Base-by-base conservation (phyloP, 2,888 invertebrate species). In the Cosmia trapezina region DNA sequence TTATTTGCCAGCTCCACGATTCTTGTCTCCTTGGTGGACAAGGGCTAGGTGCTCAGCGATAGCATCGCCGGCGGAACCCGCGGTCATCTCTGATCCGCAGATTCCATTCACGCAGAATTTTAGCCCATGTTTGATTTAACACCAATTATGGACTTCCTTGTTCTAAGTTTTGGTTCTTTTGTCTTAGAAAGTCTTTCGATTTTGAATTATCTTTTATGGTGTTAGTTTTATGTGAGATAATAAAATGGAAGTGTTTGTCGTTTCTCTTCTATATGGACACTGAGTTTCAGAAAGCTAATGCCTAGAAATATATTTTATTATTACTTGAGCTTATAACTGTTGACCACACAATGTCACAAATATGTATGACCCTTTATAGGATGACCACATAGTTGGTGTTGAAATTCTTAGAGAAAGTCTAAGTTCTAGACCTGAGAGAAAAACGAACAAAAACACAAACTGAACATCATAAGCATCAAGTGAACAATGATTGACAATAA, bases 101-200 rank as follows among this genome's bases (percentile, higher is more conserved):
- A 96, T 96, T 95, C 95, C 93, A 94, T 95, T 95, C 95, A 94
- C 95, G 94, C 93, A 92, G 94, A 93, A 94, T 94, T 94, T 94
- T 94, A 94, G 93, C 92, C 91, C 92, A 91, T 94, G 95, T 95
- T 96, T 96, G 95, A 96, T 95, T 95, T 96, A 96, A 94, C 94
- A 94, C 96, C 96, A 95, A 96, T 96, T 95, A 96, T 95, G 95
- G 95, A 87, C 95, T 96, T 96, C 96, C 96, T 94, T 90, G 94
- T 95, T 93, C 88, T 85, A 80, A 79, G 88, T 86, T 88, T 88
- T 83, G 80, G 73, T 83, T 81, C 80, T 86, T 81, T 81, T 80
- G 67, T 80, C 74, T 76, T 73, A 78, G 83, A 82, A 80, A 80
- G 80, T 80, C 83, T 80, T 80, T 71, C 68, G 74, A 63, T 81